Conservation (phyloP, 2,797 vertebrate species). For the Rhincodon typus region DNA sequence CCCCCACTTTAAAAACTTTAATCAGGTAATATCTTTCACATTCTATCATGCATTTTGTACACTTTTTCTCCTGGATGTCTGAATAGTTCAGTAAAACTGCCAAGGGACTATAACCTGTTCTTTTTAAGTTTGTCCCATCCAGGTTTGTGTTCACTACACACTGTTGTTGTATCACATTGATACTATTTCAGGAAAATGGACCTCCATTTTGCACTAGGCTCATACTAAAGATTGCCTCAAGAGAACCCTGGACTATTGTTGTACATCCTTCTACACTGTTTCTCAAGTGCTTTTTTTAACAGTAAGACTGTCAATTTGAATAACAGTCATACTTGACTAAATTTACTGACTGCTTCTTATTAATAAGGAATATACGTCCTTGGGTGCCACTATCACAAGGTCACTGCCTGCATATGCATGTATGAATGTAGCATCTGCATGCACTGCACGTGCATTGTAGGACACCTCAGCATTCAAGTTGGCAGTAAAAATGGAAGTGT, state of each 20-base stretch:
- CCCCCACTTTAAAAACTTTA: not conserved
- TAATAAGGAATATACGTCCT: not conserved
- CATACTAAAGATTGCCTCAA: not conserved
- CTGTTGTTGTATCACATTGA: not conserved
- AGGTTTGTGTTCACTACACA: not conserved
- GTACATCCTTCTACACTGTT: not conserved
- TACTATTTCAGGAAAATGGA: not conserved
- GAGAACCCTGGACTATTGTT: not conserved
- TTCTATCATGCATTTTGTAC: not conserved
- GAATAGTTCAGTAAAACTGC: not conserved
- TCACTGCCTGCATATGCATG: not conserved
- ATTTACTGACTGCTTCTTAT: not conserved
- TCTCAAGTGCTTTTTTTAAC: not conserved
- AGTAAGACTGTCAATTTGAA: not conserved
- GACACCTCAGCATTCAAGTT: not conserved
- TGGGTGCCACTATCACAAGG: not conserved
- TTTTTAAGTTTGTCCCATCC: not conserved
- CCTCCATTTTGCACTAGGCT: not conserved
- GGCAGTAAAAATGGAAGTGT: not conserved
- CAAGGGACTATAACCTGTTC: not conserved
- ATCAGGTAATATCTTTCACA: not conserved
- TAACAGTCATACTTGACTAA: not conserved
- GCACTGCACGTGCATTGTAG: not conserved
- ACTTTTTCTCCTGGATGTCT: not conserved
- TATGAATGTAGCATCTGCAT: not conserved